These are phyloP conservation scores for Potamilus streckersoni DNA, from an alignment of 1,140 invertebrate genomes.

Conservation along the genomic window DNA sequence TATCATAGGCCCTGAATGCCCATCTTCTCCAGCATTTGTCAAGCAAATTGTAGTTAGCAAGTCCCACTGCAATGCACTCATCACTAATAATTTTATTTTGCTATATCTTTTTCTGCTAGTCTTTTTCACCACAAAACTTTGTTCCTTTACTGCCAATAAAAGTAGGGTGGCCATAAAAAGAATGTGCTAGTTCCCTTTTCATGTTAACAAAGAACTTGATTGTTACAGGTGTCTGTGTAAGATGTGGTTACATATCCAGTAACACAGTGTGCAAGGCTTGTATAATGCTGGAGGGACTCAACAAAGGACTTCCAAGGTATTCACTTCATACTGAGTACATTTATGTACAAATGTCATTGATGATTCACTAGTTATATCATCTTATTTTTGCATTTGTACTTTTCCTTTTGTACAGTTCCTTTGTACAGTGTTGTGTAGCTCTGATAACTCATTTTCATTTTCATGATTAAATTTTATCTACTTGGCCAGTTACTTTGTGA, in stretches of 20 bases:
- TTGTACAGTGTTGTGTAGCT: neutral
- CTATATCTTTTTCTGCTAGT: neutral
- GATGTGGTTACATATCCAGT: slow-evolving; percentile 96
- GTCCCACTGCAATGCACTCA: neutral
- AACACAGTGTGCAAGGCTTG: slow-evolving; percentile 98
- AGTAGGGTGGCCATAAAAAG: neutral
- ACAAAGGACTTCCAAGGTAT: slow-evolving; percentile 85
- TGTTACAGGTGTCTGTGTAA: slow-evolving; percentile 74
- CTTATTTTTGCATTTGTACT: neutral
- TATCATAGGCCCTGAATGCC: no score
- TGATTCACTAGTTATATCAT: neutral
- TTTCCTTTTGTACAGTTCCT: no score
- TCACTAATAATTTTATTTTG: neutral
- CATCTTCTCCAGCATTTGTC: no score
- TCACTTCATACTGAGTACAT: neutral
- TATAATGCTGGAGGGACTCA: slow-evolving; percentile 93
- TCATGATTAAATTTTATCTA: neutral
- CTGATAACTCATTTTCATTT: no score
- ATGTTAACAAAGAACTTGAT: neutral
- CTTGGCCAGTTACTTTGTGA: no score
- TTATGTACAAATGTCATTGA: neutral
- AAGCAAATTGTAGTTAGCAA: neutral
- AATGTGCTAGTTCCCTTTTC: neutral
- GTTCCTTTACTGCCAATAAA: no score
- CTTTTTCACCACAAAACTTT: neutral